phyloP scores from a whole-genome alignment of 2,888 invertebrate species.

The Plagiodera versicolora region DNA sequence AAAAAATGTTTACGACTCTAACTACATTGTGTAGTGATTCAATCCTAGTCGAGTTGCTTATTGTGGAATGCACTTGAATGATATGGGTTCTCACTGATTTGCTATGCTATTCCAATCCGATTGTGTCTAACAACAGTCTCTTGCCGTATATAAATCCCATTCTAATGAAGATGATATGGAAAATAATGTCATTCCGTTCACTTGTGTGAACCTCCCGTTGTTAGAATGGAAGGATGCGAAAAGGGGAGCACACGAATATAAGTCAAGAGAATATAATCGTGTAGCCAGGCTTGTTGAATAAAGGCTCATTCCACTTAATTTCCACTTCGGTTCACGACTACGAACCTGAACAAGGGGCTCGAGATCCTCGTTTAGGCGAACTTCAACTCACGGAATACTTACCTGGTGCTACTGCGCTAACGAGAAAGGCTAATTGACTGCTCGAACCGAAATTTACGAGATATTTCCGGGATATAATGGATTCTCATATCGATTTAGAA shows the following conservation, averaged over 20 bases:
- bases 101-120: too few species aligned
- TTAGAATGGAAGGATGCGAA: background rate
- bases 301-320: conserved; percentile 7
- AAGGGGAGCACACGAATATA: conserved; percentile 10
- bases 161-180: too few species aligned
- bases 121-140: too few species aligned
- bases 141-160: too few species aligned
- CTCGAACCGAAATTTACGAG: conserved; percentile 6
- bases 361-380: background rate
- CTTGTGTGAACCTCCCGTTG: too few species aligned
- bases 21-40: too few species aligned
- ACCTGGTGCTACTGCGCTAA: background rate
- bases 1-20: too few species aligned
- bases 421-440: conserved; percentile 9
- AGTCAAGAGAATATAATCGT: conserved; percentile 4
- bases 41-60: too few species aligned
- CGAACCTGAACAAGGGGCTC: conserved; percentile 6
- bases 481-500: conserved; percentile 3
- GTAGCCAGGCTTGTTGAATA: background rate
- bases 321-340: conserved; percentile 1
- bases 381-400: conserved; percentile 8
- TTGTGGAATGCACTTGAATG: too few species aligned
- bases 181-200: too few species aligned
- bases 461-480: conserved; percentile 4
- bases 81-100: too few species aligned